Conservation (phyloP, 2,797 vertebrate species). For the Taeniopygia guttata region DNA sequence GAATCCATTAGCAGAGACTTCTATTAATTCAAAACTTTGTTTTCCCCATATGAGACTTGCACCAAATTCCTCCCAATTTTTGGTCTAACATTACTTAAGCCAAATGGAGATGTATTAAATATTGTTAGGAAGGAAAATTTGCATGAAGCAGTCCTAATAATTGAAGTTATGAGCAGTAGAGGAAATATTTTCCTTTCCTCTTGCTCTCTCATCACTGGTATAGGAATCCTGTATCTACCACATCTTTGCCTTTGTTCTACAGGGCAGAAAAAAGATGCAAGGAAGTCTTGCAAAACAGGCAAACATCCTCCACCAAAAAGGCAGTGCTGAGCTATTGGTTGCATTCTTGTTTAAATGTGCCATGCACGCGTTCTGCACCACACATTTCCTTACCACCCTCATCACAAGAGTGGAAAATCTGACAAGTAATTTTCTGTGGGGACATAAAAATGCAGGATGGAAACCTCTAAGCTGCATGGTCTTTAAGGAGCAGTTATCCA, state of each 20-base stretch:
- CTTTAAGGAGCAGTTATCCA: neutral
- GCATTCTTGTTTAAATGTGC: neutral
- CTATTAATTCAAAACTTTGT: neutral
- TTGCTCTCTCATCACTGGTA: neutral
- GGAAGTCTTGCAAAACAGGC: neutral
- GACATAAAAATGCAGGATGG: neutral
- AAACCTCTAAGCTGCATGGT: neutral
- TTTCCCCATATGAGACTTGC: neutral
- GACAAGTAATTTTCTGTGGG: neutral
- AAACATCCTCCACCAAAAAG: neutral
- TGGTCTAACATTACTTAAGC: neutral
- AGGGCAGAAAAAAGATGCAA: neutral
- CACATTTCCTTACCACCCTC: neutral
- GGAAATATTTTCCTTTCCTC: neutral
- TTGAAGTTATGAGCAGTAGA: neutral
- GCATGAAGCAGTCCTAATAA: neutral
- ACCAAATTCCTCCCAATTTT: neutral
- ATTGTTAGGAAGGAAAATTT: slow-evolving; percentile 30
- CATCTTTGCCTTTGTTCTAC: neutral
- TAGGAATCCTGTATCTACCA: neutral
- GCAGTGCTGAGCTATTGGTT: neutral
- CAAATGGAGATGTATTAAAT: neutral
- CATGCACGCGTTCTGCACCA: neutral
- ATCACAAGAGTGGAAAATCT: slow-evolving; percentile 19
- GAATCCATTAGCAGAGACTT: neutral